A percentile compares a stretch with the other conserved stretches of the same genome.
phyloP scores from a whole-genome alignment of 1,140 invertebrate genomes.

The Ridgeia piscesae region DNA sequence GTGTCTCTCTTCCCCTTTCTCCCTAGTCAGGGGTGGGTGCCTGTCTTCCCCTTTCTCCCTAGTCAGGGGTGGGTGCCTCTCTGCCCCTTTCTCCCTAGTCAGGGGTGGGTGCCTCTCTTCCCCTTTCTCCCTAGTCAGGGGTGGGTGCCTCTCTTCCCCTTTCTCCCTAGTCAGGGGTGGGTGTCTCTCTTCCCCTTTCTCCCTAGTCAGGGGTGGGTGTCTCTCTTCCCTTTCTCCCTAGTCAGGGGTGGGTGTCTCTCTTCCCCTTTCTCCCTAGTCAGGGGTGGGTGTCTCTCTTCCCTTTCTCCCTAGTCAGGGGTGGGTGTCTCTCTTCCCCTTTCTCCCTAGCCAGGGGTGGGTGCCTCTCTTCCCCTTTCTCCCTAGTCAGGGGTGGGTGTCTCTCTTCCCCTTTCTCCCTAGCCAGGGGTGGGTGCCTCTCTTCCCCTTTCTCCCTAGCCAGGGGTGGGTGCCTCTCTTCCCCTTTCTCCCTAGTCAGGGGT shows the following conservation, averaged over 20 bases:
- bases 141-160: conserved; percentile 28
- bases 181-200: neutral
- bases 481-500: conserved; percentile 30
- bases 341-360: conserved; percentile 33
- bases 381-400: conserved; percentile 32
- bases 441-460: neutral
- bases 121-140: neutral
- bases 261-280: neutral
- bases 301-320: conserved; percentile 31
- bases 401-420: neutral
- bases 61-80: conserved; percentile 33
- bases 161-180: conserved; percentile 31
- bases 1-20: neutral
- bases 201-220: conserved; percentile 31
- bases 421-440: conserved; percentile 32
- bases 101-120: conserved; percentile 30
- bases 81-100: neutral
- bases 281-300: conserved; percentile 28
- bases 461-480: conserved; percentile 29
- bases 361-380: neutral
- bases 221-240: neutral
- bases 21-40: conserved; percentile 32
- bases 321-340: neutral
- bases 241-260: conserved; percentile 31
- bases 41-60: neutral